Conservation (phyloP, 2,113 vertebrate genomes). For the Cavia porcellus region DNA sequence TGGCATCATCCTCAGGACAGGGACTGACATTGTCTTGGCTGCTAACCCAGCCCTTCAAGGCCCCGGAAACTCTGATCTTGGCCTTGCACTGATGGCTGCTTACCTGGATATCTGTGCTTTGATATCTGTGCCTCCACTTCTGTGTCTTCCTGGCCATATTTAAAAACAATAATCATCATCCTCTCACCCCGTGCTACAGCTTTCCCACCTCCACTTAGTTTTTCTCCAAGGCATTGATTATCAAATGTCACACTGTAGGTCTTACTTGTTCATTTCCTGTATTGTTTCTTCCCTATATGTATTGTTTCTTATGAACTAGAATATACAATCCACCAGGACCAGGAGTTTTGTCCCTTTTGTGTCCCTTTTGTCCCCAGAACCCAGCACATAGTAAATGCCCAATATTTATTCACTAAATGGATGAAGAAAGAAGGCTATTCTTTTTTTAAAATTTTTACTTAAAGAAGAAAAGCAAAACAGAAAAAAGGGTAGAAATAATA, state of each 20-base stretch:
- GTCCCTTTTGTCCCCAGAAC: neutral
- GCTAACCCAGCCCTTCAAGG: neutral
- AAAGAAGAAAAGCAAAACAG: too few relatives aligned
- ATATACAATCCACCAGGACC: neutral
- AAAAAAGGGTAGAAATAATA: too few relatives aligned
- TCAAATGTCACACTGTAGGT: neutral
- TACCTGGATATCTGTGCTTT: neutral
- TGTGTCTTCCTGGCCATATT: neutral
- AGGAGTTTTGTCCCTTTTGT: neutral
- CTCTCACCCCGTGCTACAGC: neutral
- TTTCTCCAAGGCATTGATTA: neutral
- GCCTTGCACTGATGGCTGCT: neutral
- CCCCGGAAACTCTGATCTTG: neutral
- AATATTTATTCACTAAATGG: neutral
- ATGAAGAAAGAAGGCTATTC: neutral
- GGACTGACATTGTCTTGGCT: neutral
- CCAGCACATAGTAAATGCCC: neutral
- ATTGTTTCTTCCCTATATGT: neutral
- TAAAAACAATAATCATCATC: neutral
- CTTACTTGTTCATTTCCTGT: neutral
- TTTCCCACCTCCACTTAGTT: neutral
- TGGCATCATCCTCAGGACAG: neutral
- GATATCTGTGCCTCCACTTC: neutral
- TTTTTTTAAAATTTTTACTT: too few relatives aligned
- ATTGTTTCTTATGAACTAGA: neutral